Percentiles rank a stretch among this genome's conserved stretches.
These are phyloP conservation scores for Prietella phreatophila DNA, from an alignment of 2,113 vertebrate genomes.

Conservation along the genomic window DNA sequence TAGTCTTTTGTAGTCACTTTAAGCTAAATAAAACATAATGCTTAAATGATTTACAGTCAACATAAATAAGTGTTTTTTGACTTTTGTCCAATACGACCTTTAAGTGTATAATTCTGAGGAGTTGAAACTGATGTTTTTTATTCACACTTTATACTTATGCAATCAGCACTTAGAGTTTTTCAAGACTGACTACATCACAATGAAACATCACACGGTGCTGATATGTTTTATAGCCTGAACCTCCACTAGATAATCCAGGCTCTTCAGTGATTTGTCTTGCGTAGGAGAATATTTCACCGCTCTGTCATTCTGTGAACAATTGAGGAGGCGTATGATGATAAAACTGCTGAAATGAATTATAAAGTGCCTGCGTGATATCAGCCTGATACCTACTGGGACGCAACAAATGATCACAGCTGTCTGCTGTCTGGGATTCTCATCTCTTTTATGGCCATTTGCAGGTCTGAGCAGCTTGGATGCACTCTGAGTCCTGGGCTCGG, in stretches of 20 bases:
- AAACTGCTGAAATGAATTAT: slow-evolving; percentile 51
- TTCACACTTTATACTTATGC: not conserved
- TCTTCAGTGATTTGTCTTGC: slow-evolving; percentile 1
- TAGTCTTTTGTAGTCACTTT: not conserved
- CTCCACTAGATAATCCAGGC: slow-evolving; percentile 27
- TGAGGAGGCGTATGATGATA: slow-evolving; percentile 25
- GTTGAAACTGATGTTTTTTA: not conserved
- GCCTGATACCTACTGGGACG: slow-evolving; percentile 33
- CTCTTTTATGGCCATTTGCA: slow-evolving; percentile 61
- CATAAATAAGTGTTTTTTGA: not conserved
- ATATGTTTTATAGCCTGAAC: slow-evolving; percentile 44
- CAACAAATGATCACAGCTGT: slow-evolving; percentile 56
- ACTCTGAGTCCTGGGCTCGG: slow-evolving; percentile 59
- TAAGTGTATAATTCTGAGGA: not conserved
- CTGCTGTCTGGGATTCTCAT: slow-evolving; percentile 49
- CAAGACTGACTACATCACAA: slow-evolving; percentile 20
- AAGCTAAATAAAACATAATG: not conserved
- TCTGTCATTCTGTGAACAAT: slow-evolving; percentile 35
- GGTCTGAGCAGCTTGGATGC: slow-evolving; percentile 48
- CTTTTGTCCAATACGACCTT: not conserved
- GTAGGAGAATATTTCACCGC: slow-evolving; percentile 38
- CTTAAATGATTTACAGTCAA: not conserved
- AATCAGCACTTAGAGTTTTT: slow-evolving; percentile 21
- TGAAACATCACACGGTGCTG: slow-evolving; percentile 30
- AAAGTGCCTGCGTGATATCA: slow-evolving; percentile 46